Evolutionary conservation across 2,797 vertebrate species (phyloP), one percentile per base, ranked within the genome.

Genomic region (Rousettus madagascariensis): DNA sequence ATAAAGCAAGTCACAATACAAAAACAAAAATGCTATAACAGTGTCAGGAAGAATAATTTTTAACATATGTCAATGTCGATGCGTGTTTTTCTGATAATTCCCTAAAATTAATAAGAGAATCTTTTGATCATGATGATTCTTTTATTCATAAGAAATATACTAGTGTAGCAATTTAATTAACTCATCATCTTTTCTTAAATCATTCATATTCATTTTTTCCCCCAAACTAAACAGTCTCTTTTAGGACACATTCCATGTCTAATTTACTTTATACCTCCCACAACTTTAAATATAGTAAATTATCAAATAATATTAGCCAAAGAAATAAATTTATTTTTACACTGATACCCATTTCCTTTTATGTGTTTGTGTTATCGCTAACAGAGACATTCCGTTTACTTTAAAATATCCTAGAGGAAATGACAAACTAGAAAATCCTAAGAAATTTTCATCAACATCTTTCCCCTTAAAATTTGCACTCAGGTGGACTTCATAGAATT

Each of bases 191-290:
- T 90, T 90, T 77, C 75, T 82, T 82, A 57, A 91, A 9, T 90
- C n/a, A n/a, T 90, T 33, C 17, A 57, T 38, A 49, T 71, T 80
- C n/a, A 66, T 89, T 28, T 92, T 94, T 94, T 90, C n/a, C 82
- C 59, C 36, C 38, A 51, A 65, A 63, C 19, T 49, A 57, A 74
- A 75, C 63, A n/a, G 59, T 87, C 12, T 86, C 63, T 80, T 92
- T 82, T 65, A 61, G 33, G 30, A 83, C 17, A 86, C 7, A 30
- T 65, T 72, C 61, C 38, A 41, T 30, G 6, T 90, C 49, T 55
- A 65, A 68, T 85, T 74, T 53, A 89, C 8, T 96, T 71, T 92
- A 77, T 8, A 61, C 30, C 26, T 89, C 41, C 16, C 9, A 17
- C 38, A 36, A 85, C 33, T 66, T 86, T 82, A 85, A 80, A 26